A percentile compares a stretch with the other conserved stretches of the same genome.
Evolutionary conservation across 2,888 invertebrate species (phyloP).

Genomic region (Leptarthrus brevirostris): DNA sequence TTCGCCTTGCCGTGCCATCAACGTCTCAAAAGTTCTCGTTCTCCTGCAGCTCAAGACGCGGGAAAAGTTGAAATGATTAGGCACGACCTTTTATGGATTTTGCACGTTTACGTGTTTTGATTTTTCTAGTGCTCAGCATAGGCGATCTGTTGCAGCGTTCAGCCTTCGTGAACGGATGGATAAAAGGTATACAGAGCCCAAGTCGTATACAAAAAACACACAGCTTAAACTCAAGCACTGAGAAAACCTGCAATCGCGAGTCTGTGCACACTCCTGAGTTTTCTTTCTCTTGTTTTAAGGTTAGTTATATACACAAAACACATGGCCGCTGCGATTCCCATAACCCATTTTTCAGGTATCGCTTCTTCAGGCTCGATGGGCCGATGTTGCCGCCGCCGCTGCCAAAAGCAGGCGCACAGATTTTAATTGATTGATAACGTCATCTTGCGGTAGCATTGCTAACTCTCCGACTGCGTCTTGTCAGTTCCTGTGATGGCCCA

Average conservation of each 20-base stretch:
- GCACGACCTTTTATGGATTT: slow-evolving; percentile 58
- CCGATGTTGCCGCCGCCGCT: slow-evolving; percentile 1
- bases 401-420: slow-evolving; percentile 42
- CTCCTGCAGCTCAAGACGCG: slow-evolving; percentile 37
- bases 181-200: slow-evolving; percentile 4
- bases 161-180: slow-evolving; percentile 19
- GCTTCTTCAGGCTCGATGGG: background rate
- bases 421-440: slow-evolving; percentile 59
- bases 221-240: slow-evolving; percentile 5
- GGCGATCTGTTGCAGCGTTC: background rate
- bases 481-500: slow-evolving; percentile 52
- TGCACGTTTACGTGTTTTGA: slow-evolving; percentile 57
- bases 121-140: slow-evolving; percentile 37
- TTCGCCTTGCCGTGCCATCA: slow-evolving; percentile 24
- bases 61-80: slow-evolving; percentile 57
- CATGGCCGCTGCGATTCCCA: slow-evolving; percentile 44
- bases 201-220: too few species aligned
- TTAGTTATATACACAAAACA: slow-evolving; percentile 13
- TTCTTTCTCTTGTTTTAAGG: background rate
- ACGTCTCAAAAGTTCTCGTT: slow-evolving; percentile 33
- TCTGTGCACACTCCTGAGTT: background rate
- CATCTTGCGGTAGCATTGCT: slow-evolving; percentile 56
- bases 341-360: slow-evolving; percentile 47
- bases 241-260: slow-evolving; percentile 17
- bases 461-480: slow-evolving; percentile 56